Conservation (phyloP, 2,888 invertebrate species). For the Eupithecia abbreviata region DNA sequence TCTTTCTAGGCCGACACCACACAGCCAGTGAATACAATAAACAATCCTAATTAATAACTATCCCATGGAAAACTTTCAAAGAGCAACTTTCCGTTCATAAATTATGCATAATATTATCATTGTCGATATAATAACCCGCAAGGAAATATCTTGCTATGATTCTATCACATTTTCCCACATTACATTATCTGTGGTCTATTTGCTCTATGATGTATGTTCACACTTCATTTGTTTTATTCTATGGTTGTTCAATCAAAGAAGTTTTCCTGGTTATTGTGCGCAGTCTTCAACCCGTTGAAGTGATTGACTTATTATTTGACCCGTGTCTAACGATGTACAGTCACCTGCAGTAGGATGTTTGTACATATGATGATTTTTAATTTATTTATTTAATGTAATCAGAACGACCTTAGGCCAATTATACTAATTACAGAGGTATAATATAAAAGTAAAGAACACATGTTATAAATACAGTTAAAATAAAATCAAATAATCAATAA, state of each 20-base stretch:
- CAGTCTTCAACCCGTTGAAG: background rate
- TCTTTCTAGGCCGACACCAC: no score
- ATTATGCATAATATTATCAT: conserved; percentile 29
- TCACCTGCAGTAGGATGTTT: background rate
- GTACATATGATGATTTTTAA: no score
- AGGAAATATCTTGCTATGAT: conserved; percentile 8
- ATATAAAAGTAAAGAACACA: no score
- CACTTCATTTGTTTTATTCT: background rate
- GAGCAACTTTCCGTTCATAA: conserved; percentile 15
- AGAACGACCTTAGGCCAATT: no score
- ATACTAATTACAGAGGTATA: no score
- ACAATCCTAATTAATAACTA: conserved; percentile 2
- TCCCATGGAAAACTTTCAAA: conserved; percentile 9
- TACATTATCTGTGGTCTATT: conserved; percentile 7
- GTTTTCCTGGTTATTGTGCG: background rate
- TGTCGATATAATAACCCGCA: conserved; percentile 25
- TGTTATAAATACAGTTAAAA: no score
- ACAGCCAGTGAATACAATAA: background rate
- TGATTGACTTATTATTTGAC: conserved; percentile 1
- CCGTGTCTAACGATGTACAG: conserved; percentile 1
- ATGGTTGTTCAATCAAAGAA: background rate
- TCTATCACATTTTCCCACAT: background rate
- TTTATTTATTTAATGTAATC: no score
- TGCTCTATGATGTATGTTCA: background rate
- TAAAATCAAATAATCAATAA: no score